These are phyloP conservation scores for Armadillidium nasatum DNA, from an alignment of 1,140 invertebrate genomes.

Conservation along the genomic window DNA sequence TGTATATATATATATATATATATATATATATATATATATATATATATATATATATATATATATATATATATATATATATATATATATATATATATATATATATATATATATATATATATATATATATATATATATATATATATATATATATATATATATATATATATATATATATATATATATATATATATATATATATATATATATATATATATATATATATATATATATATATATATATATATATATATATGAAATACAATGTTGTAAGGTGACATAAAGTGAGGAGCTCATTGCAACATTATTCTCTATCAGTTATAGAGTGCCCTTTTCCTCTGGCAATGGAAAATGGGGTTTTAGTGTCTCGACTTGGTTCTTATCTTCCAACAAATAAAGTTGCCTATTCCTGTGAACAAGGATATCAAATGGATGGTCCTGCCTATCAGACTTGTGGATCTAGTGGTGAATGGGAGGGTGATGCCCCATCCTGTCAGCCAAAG, in stretches of 20 bases:
- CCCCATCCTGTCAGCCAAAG: constrained; percentile 41
- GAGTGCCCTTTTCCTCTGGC: constrained; percentile 41
- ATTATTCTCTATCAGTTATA: constrained; percentile 32
- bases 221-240: constrained; percentile 12
- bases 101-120: no score
- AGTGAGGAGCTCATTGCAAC: no score
- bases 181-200: no score
- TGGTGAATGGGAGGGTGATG: constrained; percentile 46
- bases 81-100: no score
- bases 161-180: no score
- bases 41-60: no score
- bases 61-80: no score
- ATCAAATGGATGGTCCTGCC: constrained; percentile 48
- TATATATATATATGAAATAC: no score
- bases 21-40: no score
- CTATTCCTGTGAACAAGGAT: constrained; percentile 51
- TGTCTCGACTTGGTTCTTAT: constrained; percentile 21
- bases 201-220: constrained; percentile 16
- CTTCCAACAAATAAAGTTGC: constrained; percentile 40
- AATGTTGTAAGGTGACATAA: neutral
- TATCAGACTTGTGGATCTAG: constrained; percentile 48
- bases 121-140: no score
- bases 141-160: no score
- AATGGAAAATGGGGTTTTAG: constrained; percentile 30
- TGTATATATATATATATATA: no score